Base-by-base conservation (phyloP, 1,140 invertebrate species). In the Akabosia matsudoensis region DNA sequence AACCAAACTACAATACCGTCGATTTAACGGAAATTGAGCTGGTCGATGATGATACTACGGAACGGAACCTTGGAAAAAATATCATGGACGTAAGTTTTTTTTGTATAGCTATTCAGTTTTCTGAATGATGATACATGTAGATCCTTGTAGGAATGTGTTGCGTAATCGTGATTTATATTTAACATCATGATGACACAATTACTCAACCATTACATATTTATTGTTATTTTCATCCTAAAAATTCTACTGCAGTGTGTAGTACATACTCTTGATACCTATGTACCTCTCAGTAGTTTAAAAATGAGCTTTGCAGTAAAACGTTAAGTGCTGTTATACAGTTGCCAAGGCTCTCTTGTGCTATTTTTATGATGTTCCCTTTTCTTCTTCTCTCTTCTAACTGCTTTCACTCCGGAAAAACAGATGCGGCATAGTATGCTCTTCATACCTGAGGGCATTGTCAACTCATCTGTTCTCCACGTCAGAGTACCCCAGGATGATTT, bases 21-120 rank as follows among this genome's bases (percentile, higher is more conserved):
- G 97, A 98, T 85, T 86, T 98, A 76, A 92, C 92, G 31, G 96
- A 98, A 86, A 91, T 98, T 77, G 97, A 98, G 87, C 87, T 97
- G 77, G 89, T 93, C 33, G 92, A 96, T 83, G 89, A 90, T 79
- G 91, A 92, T 64, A 87, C 87, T 74, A 90, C 90, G 78, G 88
- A 89, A 73, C 82, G 90, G 73, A 89, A 89, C 78, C 93, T 93
- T 82, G 90, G 92, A 83, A 90, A 91, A 70, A 26, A 86, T 24
- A 87, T 96, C n/a, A 88, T 92, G 37, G 91, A 93, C 86, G 93
- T 95, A 88, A 7, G 70, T 72, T 67, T 10, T 45, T 45, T 45
- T n/a, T n/a, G n/a, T n/a, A n/a, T n/a, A n/a, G n/a, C n/a, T n/a
- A n/a, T n/a, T n/a, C n/a, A n/a, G n/a, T n/a, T n/a, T n/a, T n/a